Evolutionary conservation across 2,797 vertebrate genomes (phyloP).

Genomic region (Rhinophrynus dorsalis): DNA sequence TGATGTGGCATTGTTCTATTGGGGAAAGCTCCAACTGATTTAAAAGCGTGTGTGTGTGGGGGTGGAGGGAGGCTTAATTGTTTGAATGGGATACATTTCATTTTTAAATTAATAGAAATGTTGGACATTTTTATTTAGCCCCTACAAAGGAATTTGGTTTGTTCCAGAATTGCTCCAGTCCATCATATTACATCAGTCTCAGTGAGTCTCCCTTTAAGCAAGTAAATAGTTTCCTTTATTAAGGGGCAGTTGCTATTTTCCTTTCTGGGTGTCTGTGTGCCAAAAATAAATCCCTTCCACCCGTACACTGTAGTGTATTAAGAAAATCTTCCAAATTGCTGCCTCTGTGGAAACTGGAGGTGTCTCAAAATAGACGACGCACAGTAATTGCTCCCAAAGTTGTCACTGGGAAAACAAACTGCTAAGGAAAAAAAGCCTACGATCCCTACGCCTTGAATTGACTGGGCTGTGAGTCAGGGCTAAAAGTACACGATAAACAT

Average conservation of each 20-base stretch:
- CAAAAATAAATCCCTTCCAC: constrained; percentile 30
- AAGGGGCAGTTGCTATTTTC: background rate
- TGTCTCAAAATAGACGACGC: constrained; percentile 31
- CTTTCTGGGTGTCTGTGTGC: background rate
- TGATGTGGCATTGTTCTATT: no score
- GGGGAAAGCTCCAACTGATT: no score
- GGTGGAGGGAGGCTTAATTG: no score
- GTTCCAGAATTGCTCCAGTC: no score
- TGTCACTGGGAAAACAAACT: constrained; percentile 18
- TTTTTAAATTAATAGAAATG: no score
- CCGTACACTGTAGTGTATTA: constrained; percentile 1
- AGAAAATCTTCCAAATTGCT: constrained; percentile 15
- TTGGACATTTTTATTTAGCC: no score
- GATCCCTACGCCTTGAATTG: constrained; percentile 1
- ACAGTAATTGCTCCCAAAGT: constrained; percentile 31
- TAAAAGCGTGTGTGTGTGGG: no score
- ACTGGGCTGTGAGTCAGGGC: constrained; percentile 28
- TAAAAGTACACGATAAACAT: constrained; percentile 31
- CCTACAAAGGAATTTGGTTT: no score
- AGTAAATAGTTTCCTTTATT: background rate
- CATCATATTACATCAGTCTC: no score
- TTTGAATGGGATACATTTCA: no score
- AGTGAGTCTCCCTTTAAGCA: no score
- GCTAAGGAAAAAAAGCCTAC: constrained; percentile 5
- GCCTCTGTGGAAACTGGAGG: constrained; percentile 5